phyloP scores from a whole-genome alignment of 2,888 invertebrate species.

The Rugalucina vietnamica region DNA sequence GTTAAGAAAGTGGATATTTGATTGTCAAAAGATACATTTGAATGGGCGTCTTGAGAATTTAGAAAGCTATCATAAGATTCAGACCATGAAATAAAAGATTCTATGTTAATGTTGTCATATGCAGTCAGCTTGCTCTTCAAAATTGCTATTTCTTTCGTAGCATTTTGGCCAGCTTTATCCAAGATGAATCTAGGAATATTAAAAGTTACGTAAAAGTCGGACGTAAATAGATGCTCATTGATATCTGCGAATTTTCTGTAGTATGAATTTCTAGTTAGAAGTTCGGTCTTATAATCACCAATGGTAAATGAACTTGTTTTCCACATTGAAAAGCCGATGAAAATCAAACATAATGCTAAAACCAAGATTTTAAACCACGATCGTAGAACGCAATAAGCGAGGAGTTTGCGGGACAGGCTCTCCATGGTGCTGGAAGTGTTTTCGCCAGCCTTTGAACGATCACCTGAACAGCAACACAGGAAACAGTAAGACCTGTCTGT shows the following conservation, averaged over 20 bases:
- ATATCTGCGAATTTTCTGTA: background rate
- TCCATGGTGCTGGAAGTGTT: conserved; percentile 38
- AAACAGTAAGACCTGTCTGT: conserved; percentile 35
- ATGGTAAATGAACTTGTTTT: background rate
- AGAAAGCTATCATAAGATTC: background rate
- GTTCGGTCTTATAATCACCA: background rate
- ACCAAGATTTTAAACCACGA: background rate
- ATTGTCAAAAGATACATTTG: background rate
- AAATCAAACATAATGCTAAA: background rate
- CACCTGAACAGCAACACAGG: conserved; percentile 47
- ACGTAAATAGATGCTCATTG: background rate
- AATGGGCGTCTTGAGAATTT: background rate
- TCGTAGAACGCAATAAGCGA: conserved; percentile 26
- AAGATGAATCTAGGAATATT: background rate
- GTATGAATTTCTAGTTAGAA: background rate
- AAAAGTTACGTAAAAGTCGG: background rate
- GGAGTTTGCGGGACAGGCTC: conserved; percentile 31
- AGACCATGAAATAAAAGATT: background rate
- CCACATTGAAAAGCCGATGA: background rate
- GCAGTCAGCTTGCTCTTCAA: background rate
- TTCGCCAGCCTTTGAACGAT: conserved; percentile 30
- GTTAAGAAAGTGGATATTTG: background rate
- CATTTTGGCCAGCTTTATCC: background rate
- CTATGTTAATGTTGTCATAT: background rate
- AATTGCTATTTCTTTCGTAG: background rate